Evolutionary conservation across 2,888 invertebrate species (phyloP).

Genomic region (Slavum lentiscoides): DNA sequence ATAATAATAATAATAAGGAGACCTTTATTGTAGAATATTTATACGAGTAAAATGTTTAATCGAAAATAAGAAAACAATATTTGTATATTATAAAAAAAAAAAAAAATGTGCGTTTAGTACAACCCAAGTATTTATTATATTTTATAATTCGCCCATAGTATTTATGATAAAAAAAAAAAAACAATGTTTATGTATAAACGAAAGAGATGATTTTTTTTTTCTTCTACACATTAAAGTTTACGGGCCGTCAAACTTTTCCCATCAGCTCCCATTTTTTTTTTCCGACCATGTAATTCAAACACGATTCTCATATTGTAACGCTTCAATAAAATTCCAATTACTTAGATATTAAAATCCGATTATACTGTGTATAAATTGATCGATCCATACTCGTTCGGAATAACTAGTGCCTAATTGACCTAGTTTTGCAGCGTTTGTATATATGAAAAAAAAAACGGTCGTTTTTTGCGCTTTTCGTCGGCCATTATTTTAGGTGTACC

Average conservation of each 20-base stretch:
- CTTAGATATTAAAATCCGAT: constrained; percentile 35
- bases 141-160: constrained; percentile 12
- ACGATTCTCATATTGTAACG: constrained; percentile 23
- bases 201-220: constrained; percentile 22
- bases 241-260: constrained; percentile 32
- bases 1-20: too few species aligned
- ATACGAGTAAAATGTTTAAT: background rate
- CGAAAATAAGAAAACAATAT: constrained; percentile 1
- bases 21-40: too few species aligned
- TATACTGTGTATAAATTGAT: constrained; percentile 14
- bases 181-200: constrained; percentile 13
- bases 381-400: constrained; percentile 10
- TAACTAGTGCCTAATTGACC: constrained; percentile 30
- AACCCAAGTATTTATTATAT: constrained; percentile 2
- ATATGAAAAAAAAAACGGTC: background rate
- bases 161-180: constrained; percentile 13
- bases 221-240: constrained; percentile 18
- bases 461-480: background rate
- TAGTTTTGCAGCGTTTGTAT: constrained; percentile 2
- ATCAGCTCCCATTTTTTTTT: constrained; percentile 27
- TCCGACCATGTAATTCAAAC: constrained; percentile 16
- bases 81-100: background rate
- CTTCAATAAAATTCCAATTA: constrained; percentile 40
- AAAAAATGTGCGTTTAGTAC: background rate
- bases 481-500: background rate